Evolutionary conservation across 2,888 invertebrate genomes (phyloP).

Genomic region (Cantharis rustica): DNA sequence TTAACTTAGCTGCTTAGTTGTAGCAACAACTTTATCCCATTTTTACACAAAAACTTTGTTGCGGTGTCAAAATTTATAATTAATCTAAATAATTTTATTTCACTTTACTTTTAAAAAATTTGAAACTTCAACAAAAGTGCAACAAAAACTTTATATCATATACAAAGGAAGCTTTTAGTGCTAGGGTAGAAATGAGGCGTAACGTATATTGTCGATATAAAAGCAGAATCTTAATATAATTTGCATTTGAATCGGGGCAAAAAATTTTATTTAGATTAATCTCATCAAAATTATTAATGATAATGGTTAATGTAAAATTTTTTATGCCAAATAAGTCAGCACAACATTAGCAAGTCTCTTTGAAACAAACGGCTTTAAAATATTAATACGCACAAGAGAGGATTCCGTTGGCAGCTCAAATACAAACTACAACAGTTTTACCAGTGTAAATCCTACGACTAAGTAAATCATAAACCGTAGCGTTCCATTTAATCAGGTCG

Average conservation of each 20-base stretch:
- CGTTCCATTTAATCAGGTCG: constrained; percentile 50
- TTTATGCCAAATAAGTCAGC: neutral
- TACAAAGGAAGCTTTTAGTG: constrained; percentile 29
- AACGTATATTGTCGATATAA: constrained; percentile 46
- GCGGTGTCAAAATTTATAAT: neutral
- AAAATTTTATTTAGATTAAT: neutral
- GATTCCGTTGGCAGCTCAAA: constrained; percentile 35
- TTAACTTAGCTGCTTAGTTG: neutral
- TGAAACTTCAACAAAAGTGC: neutral
- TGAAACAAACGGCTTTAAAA: constrained; percentile 15
- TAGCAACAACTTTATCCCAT: neutral
- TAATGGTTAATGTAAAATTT: neutral
- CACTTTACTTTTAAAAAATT: neutral
- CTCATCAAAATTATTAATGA: neutral
- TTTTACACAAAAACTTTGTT: neutral
- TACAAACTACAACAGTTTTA: constrained; percentile 32
- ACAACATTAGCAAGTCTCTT: constrained; percentile 5
- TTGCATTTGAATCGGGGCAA: constrained; percentile 46
- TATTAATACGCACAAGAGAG: constrained; percentile 19
- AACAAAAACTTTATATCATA: constrained; percentile 2
- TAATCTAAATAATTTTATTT: neutral
- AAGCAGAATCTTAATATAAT: constrained; percentile 50
- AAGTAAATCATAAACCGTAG: constrained; percentile 38
- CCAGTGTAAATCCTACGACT: constrained; percentile 24
- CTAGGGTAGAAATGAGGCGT: constrained; percentile 29